A percentile compares a stretch with the other conserved stretches of the same genome.
Evolutionary conservation across 2,113 vertebrate genomes (phyloP).

Genomic region (Lamprotornis superbus): DNA sequence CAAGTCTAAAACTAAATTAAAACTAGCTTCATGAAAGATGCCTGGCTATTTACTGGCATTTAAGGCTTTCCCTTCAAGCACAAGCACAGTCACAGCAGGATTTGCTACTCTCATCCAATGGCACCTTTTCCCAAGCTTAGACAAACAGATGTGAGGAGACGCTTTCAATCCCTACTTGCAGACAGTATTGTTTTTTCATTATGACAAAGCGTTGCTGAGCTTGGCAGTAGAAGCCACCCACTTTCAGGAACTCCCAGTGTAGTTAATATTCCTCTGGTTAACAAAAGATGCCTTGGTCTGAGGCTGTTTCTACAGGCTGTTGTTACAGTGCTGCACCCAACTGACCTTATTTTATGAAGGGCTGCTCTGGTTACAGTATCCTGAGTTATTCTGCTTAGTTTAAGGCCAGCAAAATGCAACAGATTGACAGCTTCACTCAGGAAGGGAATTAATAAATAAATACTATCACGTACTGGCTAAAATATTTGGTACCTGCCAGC

Average conservation of each 20-base stretch:
- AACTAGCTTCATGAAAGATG: conserved; percentile 25
- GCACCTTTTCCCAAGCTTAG: conserved; percentile 40
- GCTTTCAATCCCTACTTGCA: conserved; percentile 55
- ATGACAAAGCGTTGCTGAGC: neutral
- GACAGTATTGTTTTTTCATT: conserved; percentile 61
- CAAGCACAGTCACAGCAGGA: conserved; percentile 36
- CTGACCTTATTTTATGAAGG: neutral
- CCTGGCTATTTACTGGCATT: neutral
- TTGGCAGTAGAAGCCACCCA: conserved; percentile 46
- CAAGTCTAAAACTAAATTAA: conserved; percentile 58
- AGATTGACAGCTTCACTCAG: neutral
- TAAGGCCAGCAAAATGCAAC: neutral
- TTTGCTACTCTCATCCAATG: conserved; percentile 34
- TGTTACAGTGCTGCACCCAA: neutral
- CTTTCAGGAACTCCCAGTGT: conserved; percentile 32
- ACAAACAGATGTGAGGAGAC: conserved; percentile 24
- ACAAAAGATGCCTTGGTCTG: neutral
- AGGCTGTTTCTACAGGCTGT: neutral
- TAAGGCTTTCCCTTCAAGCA: conserved; percentile 60
- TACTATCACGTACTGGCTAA: neutral
- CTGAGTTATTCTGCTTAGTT: neutral
- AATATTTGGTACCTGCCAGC: neutral
- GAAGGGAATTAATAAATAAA: neutral
- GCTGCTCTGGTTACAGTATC: neutral
- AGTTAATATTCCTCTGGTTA: neutral